These are phyloP conservation scores for Corella eumyota DNA, from an alignment of 23 tunicate genomes.

Conservation along the genomic window DNA sequence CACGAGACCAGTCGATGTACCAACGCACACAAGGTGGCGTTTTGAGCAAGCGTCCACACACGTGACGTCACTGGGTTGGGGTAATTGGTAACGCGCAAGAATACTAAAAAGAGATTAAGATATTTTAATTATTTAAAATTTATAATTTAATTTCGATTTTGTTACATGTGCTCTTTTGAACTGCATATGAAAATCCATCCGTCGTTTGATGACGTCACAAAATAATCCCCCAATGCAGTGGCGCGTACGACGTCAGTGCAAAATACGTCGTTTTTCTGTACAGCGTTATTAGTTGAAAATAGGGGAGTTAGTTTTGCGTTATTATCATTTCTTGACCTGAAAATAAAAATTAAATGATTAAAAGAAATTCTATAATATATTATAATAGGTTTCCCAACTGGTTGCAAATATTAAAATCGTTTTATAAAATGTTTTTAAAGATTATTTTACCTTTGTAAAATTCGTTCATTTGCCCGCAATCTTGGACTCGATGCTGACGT, in stretches of 20 bases:
- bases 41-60: slow-evolving; percentile 38
- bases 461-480: slow-evolving; percentile 41
- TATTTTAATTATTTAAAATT: background rate
- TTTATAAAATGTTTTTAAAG: no score
- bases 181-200: slow-evolving; percentile 42
- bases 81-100: slow-evolving; percentile 24
- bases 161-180: slow-evolving; percentile 41
- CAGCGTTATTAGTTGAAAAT: slow-evolving; percentile 16
- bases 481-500: no score
- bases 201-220: slow-evolving; percentile 24
- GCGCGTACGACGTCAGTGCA: background rate
- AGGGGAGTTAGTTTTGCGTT: background rate
- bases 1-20: slow-evolving; percentile 31
- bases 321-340: slow-evolving; percentile 8
- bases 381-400: no score
- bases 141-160: background rate
- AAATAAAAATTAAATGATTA: no score
- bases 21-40: slow-evolving; percentile 34
- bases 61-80: slow-evolving; percentile 18
- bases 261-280: slow-evolving; percentile 9
- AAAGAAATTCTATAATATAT: no score
- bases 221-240: background rate
- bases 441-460: slow-evolving; percentile 12
- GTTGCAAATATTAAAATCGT: no score
- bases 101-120: slow-evolving; percentile 14